Base-by-base conservation (phyloP, 2,113 vertebrate genomes). In the Oostethus manadensis region DNA sequence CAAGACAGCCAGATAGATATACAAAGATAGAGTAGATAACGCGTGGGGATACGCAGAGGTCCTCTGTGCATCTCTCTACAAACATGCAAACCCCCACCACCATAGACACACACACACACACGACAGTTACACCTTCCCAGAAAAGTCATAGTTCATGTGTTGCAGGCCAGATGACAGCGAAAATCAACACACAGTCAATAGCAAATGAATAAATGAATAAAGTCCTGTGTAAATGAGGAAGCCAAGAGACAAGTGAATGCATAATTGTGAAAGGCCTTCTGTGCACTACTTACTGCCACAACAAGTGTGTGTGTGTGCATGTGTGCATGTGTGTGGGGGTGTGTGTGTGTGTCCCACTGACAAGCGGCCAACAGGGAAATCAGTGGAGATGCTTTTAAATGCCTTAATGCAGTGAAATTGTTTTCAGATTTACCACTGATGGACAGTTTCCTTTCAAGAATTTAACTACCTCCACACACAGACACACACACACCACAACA, bases 371-470 rank as follows among this genome's bases (percentile, higher is more conserved):
- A 55, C 47, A 11, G 84, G 83, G 85, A 88, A 89, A 88, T 89
- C 87, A 86, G 69, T 74, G 72, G 74, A 77, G 76, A 85, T 45
- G 68, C 83, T 77, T n/a, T 81, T 84, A 87, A 88, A 88, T 78
- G 79, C 80, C 78, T 77, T 85, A 84, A 88, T 84, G 79, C 82
- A 78, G 76, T 84, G 70, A 87, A 88, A 88, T 88, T 87, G 88
- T 86, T 89, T 88, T 88, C 88, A 89, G 87, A 86, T 89, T 88
- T 83, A 58, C 60, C 55, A 78, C 56, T 87, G 82, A 86, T 74
- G 78, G 84, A 84, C 84, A 86, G 83, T 87, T 88, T 88, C 83
- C 88, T 88, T 87, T 87, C 80, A 86, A 84, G 62, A 74, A 65
- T 81, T 84, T 87, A 82, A 84, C 84, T 78, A 84, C 78, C 65